phyloP scores from a whole-genome alignment of 2,797 vertebrate species.

The Alca torda region DNA sequence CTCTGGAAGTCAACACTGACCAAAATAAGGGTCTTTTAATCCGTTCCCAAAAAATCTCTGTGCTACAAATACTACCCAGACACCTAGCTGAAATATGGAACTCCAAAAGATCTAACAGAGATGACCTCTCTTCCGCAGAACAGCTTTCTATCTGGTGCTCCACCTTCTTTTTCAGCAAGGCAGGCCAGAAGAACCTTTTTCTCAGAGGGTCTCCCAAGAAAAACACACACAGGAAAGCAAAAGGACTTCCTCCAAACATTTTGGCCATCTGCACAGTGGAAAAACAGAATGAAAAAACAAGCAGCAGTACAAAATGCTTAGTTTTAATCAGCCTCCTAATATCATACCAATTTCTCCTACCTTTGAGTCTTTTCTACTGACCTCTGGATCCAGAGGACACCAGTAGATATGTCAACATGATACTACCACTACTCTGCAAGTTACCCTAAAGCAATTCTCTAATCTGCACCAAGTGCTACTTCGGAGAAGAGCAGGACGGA shows the following conservation, averaged over 20 bases:
- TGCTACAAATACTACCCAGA: background rate
- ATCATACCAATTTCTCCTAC: background rate
- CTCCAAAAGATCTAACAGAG: background rate
- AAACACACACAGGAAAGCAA: background rate
- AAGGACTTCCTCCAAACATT: background rate
- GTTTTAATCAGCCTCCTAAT: background rate
- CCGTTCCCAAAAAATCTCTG: background rate
- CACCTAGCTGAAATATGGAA: background rate
- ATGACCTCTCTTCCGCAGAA: background rate
- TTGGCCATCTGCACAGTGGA: background rate
- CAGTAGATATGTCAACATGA: background rate
- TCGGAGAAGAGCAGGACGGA: background rate
- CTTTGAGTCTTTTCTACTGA: background rate
- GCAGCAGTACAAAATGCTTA: background rate
- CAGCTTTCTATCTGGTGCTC: background rate
- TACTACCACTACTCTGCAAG: background rate
- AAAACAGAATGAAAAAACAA: background rate
- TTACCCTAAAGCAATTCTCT: background rate
- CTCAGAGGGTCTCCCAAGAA: background rate
- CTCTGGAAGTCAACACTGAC: background rate
- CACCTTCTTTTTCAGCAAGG: background rate
- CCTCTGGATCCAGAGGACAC: background rate
- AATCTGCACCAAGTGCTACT: constrained; percentile 16
- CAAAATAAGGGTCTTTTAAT: background rate
- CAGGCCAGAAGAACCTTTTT: background rate